Conservation (phyloP, 2,888 invertebrate genomes). For the Aphodius granarius region DNA sequence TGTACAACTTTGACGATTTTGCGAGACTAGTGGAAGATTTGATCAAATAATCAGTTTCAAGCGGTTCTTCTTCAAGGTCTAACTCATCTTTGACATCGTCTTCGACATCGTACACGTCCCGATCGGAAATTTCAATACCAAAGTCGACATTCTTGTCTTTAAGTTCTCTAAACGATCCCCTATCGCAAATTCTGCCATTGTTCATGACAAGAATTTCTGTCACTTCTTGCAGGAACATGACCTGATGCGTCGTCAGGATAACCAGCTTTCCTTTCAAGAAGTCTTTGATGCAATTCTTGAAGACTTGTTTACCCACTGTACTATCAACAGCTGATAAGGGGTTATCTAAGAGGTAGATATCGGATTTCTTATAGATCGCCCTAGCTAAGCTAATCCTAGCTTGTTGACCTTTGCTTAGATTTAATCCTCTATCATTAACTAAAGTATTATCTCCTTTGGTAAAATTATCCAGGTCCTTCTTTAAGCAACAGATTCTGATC, state of each 20-base stretch:
- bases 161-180: slow-evolving; percentile 24
- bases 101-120: slow-evolving; percentile 11
- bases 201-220: slow-evolving; percentile 59
- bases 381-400: slow-evolving; percentile 76
- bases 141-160: slow-evolving; percentile 21
- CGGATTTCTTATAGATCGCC: slow-evolving; percentile 71
- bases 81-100: slow-evolving; percentile 50
- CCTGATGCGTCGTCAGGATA: slow-evolving; percentile 67
- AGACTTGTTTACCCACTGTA: slow-evolving; percentile 68
- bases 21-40: slow-evolving; percentile 19
- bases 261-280: slow-evolving; percentile 58
- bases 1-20: slow-evolving; percentile 30
- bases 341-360: slow-evolving; percentile 76
- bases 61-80: slow-evolving; percentile 22
- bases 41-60: slow-evolving; percentile 16
- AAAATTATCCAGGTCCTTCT: slow-evolving; percentile 69
- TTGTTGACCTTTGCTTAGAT: slow-evolving; percentile 77
- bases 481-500: slow-evolving; percentile 63
- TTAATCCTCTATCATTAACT: slow-evolving; percentile 77
- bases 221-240: slow-evolving; percentile 59
- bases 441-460: slow-evolving; percentile 72
- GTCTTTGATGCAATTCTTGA: slow-evolving; percentile 68
- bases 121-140: slow-evolving; percentile 18
- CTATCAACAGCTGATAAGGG: slow-evolving; percentile 77
- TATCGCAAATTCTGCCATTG: slow-evolving; percentile 52